These are phyloP conservation scores for Hoplostethus atlanticus DNA, from an alignment of 2,797 vertebrate species.

Conservation along the genomic window DNA sequence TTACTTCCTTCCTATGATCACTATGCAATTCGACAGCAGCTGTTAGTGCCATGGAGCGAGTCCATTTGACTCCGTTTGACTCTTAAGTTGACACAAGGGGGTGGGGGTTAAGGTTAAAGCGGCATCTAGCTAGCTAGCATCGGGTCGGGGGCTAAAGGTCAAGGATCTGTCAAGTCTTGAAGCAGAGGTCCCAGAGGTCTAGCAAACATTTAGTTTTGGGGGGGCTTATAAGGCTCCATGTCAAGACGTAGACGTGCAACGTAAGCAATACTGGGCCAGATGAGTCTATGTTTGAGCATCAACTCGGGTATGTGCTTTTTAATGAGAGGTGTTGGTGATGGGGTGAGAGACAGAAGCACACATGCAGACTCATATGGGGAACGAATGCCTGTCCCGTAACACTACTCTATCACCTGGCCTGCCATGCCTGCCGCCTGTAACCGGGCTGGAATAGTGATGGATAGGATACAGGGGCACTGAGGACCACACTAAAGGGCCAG, in stretches of 20 bases:
- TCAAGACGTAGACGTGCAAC: too few relatives aligned
- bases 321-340: not conserved
- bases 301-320: not conserved
- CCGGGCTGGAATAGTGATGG: constrained; percentile 58
- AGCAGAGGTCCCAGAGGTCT: not conserved
- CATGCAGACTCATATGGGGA: constrained; percentile 29
- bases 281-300: not conserved
- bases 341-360: constrained; percentile 8
- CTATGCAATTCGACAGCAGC: constrained; percentile 31
- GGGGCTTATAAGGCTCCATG: too few relatives aligned
- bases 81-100: not conserved
- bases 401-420: constrained; percentile 71
- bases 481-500: constrained; percentile 19
- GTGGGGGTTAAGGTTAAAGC: not conserved
- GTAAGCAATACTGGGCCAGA: not conserved
- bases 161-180: not conserved
- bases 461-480: constrained; percentile 33
- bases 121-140: not conserved
- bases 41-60: constrained; percentile 29
- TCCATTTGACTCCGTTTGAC: constrained; percentile 16
- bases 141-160: not conserved
- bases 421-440: constrained; percentile 71
- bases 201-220: constrained; percentile 1
- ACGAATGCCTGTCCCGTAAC: constrained; percentile 58
- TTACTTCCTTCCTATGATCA: not conserved